Percentiles rank a stretch among this genome's conserved stretches.
Conservation (phyloP, 1,140 invertebrate species). For the Theocolax elegans region DNA sequence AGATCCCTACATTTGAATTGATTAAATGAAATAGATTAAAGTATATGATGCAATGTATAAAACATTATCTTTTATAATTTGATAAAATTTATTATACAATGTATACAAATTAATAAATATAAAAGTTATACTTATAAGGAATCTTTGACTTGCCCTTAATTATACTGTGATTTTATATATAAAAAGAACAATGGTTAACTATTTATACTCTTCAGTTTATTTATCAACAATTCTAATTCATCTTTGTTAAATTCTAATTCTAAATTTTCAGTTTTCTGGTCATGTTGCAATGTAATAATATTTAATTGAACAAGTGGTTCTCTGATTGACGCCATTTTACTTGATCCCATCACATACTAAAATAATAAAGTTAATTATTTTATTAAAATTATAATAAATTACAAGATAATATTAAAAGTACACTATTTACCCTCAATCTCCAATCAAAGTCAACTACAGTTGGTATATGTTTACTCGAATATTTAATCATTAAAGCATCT, state of each 20-base stretch:
- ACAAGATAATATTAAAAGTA: neutral
- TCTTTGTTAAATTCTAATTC: conserved; percentile 57
- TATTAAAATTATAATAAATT: neutral
- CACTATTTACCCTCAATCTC: conserved; percentile 62
- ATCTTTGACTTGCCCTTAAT: too few relatives aligned
- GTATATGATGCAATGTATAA: too few relatives aligned
- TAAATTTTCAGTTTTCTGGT: conserved; percentile 46
- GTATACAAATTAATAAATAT: too few relatives aligned
- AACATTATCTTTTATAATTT: too few relatives aligned
- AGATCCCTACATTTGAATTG: too few relatives aligned
- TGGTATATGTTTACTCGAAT: conserved; percentile 48
- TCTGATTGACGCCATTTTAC: conserved; percentile 56
- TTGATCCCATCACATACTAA: conserved; percentile 63
- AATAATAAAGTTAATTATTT: conserved; percentile 20
- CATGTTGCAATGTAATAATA: conserved; percentile 51
- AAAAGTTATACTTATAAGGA: too few relatives aligned
- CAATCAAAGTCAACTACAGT: conserved; percentile 60
- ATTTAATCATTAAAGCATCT: conserved; percentile 49
- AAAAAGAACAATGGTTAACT: too few relatives aligned
- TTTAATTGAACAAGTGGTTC: conserved; percentile 60
- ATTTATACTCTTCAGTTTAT: conserved; percentile 17
- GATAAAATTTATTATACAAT: too few relatives aligned
- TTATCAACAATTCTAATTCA: conserved; percentile 59
- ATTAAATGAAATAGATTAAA: too few relatives aligned
- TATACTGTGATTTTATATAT: too few relatives aligned